phyloP scores from a whole-genome alignment of 2,113 vertebrate genomes.

The Forbesichthys agassizii region DNA sequence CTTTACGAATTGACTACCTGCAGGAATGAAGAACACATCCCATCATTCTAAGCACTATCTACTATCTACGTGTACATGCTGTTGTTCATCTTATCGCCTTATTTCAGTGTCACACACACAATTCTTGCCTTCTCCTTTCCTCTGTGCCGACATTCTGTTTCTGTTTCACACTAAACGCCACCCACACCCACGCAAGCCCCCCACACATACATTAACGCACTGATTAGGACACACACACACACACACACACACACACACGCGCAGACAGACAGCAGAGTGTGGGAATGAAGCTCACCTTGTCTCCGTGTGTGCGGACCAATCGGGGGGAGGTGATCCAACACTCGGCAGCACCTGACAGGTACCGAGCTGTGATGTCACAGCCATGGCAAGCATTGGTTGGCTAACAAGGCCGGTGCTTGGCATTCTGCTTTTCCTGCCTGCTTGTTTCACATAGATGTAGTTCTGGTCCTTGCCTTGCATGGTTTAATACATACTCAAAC shows the following conservation, averaged over 20 bases:
- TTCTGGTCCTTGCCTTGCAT: background rate
- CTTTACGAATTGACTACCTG: background rate
- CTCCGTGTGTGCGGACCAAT: constrained; percentile 43
- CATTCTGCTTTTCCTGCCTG: constrained; percentile 38
- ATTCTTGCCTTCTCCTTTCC: constrained; percentile 19
- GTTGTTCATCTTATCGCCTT: background rate
- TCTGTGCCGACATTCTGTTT: background rate
- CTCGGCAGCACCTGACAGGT: constrained; percentile 63
- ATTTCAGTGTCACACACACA: constrained; percentile 1
- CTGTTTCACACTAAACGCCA: background rate
- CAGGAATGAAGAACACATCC: constrained; percentile 21
- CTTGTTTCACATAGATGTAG: background rate
- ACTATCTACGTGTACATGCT: background rate
- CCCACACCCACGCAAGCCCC: constrained; percentile 1
- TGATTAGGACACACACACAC: constrained; percentile 5
- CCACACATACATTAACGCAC: constrained; percentile 19
- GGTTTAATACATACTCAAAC: background rate
- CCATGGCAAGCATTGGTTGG: constrained; percentile 56
- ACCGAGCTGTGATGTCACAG: constrained; percentile 63
- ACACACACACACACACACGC: constrained; percentile 20
- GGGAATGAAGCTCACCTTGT: constrained; percentile 49
- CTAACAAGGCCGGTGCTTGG: constrained; percentile 45
- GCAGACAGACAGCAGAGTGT: constrained; percentile 47
- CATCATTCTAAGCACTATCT: constrained; percentile 2
- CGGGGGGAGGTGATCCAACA: constrained; percentile 58